Conservation (phyloP, 2,797 vertebrate species). For the Botia kubotai region DNA sequence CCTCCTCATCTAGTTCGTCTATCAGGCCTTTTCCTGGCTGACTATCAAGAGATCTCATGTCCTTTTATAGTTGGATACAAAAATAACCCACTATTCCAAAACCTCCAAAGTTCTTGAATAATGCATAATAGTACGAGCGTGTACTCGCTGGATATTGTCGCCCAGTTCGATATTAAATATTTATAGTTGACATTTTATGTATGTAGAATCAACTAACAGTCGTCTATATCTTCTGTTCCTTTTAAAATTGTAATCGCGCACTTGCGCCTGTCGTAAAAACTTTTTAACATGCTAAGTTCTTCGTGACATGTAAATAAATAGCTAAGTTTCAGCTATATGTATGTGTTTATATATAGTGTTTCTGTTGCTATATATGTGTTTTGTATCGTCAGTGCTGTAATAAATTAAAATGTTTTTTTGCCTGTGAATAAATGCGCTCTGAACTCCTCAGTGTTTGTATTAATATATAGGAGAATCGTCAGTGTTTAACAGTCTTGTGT, state of each 20-base stretch:
- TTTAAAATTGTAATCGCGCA: conserved; percentile 69
- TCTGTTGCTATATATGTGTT: not conserved
- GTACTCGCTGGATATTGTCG: conserved; percentile 74
- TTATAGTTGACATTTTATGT: conserved; percentile 76
- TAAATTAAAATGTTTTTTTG: not conserved
- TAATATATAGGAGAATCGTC: not conserved
- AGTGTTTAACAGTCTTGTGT: conserved; percentile 9
- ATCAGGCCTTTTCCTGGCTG: not conserved
- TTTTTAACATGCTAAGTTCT: conserved; percentile 47
- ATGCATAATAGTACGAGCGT: conserved; percentile 72
- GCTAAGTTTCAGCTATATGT: conserved; percentile 3
- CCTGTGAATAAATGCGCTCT: not conserved
- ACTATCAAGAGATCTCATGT: conserved; percentile 15
- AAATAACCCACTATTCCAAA: conserved; percentile 67
- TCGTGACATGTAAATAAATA: conserved; percentile 58
- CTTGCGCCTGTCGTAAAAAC: conserved; percentile 47
- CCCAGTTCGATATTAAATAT: conserved; percentile 80
- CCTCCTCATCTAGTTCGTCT: conserved; percentile 27
- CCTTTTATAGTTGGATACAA: conserved; percentile 59
- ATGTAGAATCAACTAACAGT: conserved; percentile 69
- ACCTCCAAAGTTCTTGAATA: conserved; percentile 70
- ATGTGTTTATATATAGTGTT: conserved; percentile 6
- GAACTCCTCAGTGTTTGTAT: not conserved
- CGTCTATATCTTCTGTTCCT: conserved; percentile 68
- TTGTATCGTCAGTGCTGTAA: not conserved